Percentiles rank a stretch among this genome's conserved stretches.
Conservation (phyloP, 2,888 invertebrate genomes). For the Meiosimyza decipiens region DNA sequence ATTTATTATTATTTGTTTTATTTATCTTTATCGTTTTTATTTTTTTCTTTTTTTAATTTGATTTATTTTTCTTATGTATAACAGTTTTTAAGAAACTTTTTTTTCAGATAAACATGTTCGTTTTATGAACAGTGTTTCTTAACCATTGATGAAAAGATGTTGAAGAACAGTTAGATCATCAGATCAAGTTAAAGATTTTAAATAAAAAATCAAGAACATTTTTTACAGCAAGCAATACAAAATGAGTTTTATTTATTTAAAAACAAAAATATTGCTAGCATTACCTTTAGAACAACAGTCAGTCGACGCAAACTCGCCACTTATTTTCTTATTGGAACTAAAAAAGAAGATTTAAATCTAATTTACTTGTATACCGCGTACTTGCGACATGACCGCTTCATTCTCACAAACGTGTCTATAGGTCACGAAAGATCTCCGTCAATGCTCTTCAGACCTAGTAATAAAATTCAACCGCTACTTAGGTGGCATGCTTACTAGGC, state of each 20-base stretch:
- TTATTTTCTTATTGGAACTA: no score
- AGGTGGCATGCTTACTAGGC: no score
- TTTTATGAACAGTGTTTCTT: conserved; percentile 36
- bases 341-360: no score
- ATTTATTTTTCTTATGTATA: conserved; percentile 5
- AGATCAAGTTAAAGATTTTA: conserved; percentile 27
- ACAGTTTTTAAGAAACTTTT: conserved; percentile 2
- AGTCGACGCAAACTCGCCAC: no score
- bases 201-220: conserved; percentile 27
- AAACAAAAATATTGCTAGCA: no score
- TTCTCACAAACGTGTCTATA: no score
- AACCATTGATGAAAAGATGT: conserved; percentile 36
- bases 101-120: conserved; percentile 35
- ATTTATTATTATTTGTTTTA: background rate
- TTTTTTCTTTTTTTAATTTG: background rate
- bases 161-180: conserved; percentile 24
- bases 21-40: conserved; percentile 7
- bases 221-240: conserved; percentile 40
- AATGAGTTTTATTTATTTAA: conserved; percentile 26
- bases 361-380: no score
- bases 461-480: no score
- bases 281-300: no score
- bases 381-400: no score
- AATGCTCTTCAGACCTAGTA: no score
- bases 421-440: no score